Conservation (phyloP, 2,797 vertebrate genomes). For the Euphonia xanthogaster region DNA sequence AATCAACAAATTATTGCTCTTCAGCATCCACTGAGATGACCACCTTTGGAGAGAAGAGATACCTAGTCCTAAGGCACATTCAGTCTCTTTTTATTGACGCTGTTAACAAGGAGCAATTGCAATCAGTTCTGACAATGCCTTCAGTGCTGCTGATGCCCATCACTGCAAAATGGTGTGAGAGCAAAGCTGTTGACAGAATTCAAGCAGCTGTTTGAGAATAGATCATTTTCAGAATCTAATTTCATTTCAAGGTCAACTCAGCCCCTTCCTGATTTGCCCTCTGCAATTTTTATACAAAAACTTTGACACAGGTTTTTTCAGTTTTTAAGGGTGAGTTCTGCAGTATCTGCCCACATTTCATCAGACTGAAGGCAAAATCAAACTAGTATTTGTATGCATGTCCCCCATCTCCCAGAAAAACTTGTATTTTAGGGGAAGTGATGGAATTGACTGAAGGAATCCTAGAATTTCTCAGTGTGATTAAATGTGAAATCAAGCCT, state of each 20-base stretch:
- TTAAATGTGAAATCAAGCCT: neutral
- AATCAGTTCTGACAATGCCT: neutral
- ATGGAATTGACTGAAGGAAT: neutral
- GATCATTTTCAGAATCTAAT: neutral
- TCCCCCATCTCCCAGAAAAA: neutral
- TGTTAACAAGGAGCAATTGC: neutral
- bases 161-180: neutral
- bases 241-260: neutral
- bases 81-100: neutral
- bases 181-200: neutral
- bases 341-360: neutral
- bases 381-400: neutral
- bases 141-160: neutral
- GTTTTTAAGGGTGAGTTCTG: neutral
- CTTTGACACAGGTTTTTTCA: neutral
- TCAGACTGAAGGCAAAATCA: neutral
- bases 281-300: neutral
- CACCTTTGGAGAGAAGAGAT: neutral
- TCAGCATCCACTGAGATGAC: neutral
- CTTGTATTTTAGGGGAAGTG: neutral
- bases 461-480: neutral
- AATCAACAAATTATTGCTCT: slow-evolving; percentile 3
- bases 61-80: neutral
- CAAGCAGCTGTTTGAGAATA: neutral
- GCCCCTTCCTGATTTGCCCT: neutral